phyloP scores from a whole-genome alignment of 2,888 invertebrate genomes.

The Agrilus mali region DNA sequence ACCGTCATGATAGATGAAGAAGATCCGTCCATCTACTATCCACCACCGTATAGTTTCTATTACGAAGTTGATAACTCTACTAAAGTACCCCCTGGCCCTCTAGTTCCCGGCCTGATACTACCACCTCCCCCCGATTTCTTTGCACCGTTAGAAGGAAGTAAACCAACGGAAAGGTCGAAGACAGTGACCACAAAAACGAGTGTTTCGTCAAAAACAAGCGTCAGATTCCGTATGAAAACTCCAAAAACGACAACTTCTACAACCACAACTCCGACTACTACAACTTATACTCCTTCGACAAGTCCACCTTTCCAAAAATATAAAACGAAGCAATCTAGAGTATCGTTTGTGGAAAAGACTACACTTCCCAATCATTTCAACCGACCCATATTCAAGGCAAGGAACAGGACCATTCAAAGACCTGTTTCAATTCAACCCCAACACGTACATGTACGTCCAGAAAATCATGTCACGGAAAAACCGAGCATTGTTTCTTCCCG shows the following conservation, averaged over 20 bases:
- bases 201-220: too few species aligned
- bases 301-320: too few species aligned
- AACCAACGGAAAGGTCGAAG: constrained; percentile 23
- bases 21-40: constrained; percentile 84
- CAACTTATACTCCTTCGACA: constrained; percentile 19
- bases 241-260: constrained; percentile 22
- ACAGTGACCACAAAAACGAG: constrained; percentile 21
- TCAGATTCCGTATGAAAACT: constrained; percentile 4
- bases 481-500: too few species aligned
- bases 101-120: constrained; percentile 78
- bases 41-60: constrained; percentile 81
- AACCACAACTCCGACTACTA: constrained; percentile 31
- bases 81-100: constrained; percentile 66
- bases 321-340: not conserved
- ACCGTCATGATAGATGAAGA: constrained; percentile 76
- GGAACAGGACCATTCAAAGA: too few species aligned
- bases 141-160: constrained; percentile 48
- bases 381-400: too few species aligned
- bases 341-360: not conserved
- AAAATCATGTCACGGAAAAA: too few species aligned
- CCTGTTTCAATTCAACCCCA: too few species aligned
- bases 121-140: constrained; percentile 85
- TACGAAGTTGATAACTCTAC: constrained; percentile 63
- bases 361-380: not conserved
- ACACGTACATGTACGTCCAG: too few species aligned